Conservation (phyloP, 2,113 vertebrate genomes). For the Myiopsitta monachus region DNA sequence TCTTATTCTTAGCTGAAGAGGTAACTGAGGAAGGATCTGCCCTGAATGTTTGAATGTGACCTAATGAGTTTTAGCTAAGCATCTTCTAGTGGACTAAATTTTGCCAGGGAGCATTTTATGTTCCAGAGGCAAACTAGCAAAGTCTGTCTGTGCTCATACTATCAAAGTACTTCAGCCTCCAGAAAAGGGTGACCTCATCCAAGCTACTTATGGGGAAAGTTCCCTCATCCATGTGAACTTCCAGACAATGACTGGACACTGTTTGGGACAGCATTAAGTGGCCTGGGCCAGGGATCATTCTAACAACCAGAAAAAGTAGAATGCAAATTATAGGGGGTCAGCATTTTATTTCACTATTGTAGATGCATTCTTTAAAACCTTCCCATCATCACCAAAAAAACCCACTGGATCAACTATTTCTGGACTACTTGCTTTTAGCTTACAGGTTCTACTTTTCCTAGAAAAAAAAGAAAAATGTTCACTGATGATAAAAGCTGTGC, state of each 20-base stretch:
- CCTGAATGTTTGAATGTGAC: background rate
- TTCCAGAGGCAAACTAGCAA: background rate
- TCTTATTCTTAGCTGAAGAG: background rate
- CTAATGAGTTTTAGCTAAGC: background rate
- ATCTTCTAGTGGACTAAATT: background rate
- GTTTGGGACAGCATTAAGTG: background rate
- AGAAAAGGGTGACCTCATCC: background rate
- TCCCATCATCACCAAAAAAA: background rate
- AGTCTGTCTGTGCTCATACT: background rate
- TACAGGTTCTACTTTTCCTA: background rate
- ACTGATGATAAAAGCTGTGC: background rate
- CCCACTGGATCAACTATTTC: background rate
- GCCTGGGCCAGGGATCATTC: background rate
- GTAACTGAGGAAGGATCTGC: background rate
- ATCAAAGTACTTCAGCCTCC: background rate
- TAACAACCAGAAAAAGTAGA: background rate
- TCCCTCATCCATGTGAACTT: background rate
- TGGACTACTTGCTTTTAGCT: background rate
- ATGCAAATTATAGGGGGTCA: background rate
- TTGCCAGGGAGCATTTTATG: background rate
- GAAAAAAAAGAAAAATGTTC: background rate
- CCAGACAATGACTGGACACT: background rate
- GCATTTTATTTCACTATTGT: background rate
- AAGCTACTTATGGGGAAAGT: background rate
- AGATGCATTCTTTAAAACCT: background rate